Evolutionary conservation across 2,797 vertebrate species (phyloP).

Genomic region (Chaetophractus vellerosus): DNA sequence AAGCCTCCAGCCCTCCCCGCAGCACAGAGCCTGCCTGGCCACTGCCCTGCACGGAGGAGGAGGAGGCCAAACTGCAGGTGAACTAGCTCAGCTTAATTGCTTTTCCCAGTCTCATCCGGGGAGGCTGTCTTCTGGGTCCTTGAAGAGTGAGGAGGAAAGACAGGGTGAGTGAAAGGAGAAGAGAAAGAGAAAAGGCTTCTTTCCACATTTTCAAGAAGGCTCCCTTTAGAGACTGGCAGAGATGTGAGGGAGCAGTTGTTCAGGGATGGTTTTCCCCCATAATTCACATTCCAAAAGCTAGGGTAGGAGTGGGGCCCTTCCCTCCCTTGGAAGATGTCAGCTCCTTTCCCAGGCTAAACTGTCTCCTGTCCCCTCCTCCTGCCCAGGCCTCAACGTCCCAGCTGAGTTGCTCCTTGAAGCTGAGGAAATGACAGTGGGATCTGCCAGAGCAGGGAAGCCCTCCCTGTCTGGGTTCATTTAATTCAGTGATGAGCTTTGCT

Average conservation of each 20-base stretch:
- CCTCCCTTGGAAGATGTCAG: too few species aligned
- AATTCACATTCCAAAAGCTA: background rate
- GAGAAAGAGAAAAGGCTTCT: background rate
- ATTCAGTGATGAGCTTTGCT: background rate
- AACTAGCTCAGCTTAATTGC: background rate
- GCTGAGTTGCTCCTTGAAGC: background rate
- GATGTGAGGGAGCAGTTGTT: background rate
- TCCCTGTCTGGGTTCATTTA: background rate
- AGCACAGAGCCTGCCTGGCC: too few species aligned
- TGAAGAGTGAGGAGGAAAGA: background rate
- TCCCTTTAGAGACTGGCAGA: background rate
- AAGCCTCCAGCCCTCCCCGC: background rate
- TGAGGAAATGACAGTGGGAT: background rate
- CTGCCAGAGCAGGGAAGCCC: background rate
- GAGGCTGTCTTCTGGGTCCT: background rate
- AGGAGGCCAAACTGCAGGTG: background rate
- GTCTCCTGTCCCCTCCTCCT: background rate
- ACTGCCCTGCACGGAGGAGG: rapidly evolving
- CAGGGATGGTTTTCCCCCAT: background rate
- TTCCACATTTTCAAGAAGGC: background rate
- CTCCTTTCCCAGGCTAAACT: background rate
- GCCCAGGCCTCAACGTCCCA: background rate
- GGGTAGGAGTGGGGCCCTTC: background rate
- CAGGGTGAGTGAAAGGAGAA: background rate
- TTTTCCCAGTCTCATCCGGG: background rate